Evolutionary conservation across 1,140 invertebrate species (phyloP).

Genomic region (Drosophila grimshawi): DNA sequence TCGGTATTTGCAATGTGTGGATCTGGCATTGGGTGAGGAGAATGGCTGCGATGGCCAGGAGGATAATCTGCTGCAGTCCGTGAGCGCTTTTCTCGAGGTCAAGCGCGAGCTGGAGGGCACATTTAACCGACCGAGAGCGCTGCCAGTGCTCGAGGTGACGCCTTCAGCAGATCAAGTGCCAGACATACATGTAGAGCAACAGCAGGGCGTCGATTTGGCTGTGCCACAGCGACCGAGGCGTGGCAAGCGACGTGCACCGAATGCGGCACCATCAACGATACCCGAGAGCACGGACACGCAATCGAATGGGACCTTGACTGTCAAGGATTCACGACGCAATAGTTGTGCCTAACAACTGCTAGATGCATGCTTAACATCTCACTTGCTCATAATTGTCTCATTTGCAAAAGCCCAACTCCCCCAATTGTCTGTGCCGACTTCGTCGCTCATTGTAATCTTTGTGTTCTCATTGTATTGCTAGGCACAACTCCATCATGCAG

Average conservation of each 20-base stretch:
- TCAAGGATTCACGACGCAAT: slow-evolving; percentile 34
- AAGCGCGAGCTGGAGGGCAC: slow-evolving; percentile 70
- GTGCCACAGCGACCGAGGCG: slow-evolving; percentile 27
- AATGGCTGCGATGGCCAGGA: slow-evolving; percentile 63
- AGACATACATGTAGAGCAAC: background rate
- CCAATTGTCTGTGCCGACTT: background rate
- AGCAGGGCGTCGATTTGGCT: background rate
- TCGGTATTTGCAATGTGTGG: slow-evolving; percentile 70
- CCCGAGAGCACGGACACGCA: slow-evolving; percentile 64
- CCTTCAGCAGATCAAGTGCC: background rate
- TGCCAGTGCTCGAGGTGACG: slow-evolving; percentile 42
- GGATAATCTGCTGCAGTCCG: slow-evolving; percentile 77
- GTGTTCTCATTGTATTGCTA: slow-evolving; percentile 82
- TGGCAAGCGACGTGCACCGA: slow-evolving; percentile 56
- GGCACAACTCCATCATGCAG: slow-evolving; percentile 87
- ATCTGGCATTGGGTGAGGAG: slow-evolving; percentile 69
- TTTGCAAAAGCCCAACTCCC: background rate
- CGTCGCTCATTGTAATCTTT: slow-evolving; percentile 50
- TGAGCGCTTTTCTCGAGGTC: slow-evolving; percentile 77
- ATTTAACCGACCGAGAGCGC: slow-evolving; percentile 31
- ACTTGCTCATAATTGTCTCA: slow-evolving; percentile 19
- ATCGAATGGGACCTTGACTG: slow-evolving; percentile 10
- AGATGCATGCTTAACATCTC: slow-evolving; percentile 18
- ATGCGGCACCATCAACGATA: slow-evolving; percentile 67
- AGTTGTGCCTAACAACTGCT: slow-evolving; percentile 38